Percentiles rank a stretch among this genome's conserved stretches.
These are phyloP conservation scores for Patiria miniata DNA, from an alignment of 35 echinoderm and acorn worm genomes.

Conservation along the genomic window DNA sequence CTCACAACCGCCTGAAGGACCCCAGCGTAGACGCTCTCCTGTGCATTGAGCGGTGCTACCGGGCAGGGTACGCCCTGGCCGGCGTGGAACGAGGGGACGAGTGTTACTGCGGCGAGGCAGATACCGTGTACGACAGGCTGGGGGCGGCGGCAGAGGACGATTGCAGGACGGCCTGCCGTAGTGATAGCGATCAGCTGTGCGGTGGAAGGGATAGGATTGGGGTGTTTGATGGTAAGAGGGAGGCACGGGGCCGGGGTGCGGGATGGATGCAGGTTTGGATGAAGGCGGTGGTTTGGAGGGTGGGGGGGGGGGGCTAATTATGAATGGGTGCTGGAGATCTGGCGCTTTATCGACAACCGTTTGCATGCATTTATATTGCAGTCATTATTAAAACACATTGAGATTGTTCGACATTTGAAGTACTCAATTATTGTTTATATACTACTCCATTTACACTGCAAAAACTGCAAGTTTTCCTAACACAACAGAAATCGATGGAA, in stretches of 20 bases:
- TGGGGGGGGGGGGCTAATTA: background rate
- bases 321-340: background rate
- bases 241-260: background rate
- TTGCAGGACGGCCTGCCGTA: background rate
- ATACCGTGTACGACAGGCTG: slow-evolving; percentile 14
- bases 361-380: background rate
- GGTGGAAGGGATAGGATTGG: background rate
- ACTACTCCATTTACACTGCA: background rate
- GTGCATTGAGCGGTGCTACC: background rate
- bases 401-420: background rate
- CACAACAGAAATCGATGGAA: no score
- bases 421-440: background rate
- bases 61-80: background rate
- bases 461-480: background rate
- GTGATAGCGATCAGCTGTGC: background rate
- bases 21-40: background rate
- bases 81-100: slow-evolving; percentile 29
- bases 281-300: background rate
- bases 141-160: background rate
- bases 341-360: background rate
- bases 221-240: slow-evolving; percentile 17
- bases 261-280: background rate
- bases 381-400: background rate
- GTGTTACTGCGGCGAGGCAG: slow-evolving; percentile 25
- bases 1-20: background rate